Conservation (phyloP, 2,113 vertebrate species). For the Catharus fuscescens region DNA sequence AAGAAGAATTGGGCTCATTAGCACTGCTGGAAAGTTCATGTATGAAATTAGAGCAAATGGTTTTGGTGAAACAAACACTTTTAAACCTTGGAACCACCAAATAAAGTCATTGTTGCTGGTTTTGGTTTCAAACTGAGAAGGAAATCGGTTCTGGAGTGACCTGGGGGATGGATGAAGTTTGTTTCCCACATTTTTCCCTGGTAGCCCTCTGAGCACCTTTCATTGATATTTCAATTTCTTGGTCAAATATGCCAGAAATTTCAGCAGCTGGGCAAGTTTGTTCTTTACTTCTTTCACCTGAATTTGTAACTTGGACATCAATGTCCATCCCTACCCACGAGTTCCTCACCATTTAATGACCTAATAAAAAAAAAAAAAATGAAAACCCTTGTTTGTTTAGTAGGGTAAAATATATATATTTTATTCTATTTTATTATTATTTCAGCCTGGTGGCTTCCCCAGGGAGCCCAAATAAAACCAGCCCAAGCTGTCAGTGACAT, state of each 20-base stretch:
- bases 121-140: not conserved
- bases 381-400: not conserved
- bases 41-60: fast-evolving
- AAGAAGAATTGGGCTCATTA: not conserved
- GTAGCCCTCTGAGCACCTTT: not conserved
- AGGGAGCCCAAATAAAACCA: not conserved
- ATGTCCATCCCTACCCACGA: not conserved
- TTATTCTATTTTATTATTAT: not conserved
- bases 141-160: too few relatives aligned
- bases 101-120: fast-evolving
- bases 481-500: not conserved
- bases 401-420: not conserved
- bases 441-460: not conserved
- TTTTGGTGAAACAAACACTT: not conserved
- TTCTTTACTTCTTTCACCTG: not conserved
- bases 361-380: not conserved
- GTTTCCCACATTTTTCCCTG: not conserved
- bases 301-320: not conserved
- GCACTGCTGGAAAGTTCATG: not conserved
- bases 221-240: not conserved
- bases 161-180: not conserved
- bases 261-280: not conserved
- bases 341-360: not conserved
- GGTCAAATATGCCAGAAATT: not conserved
- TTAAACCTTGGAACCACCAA: too few relatives aligned